A percentile compares a stretch with the other conserved stretches of the same genome.
phyloP scores from a whole-genome alignment of 2,113 vertebrate genomes.

The Eclectus roratus region DNA sequence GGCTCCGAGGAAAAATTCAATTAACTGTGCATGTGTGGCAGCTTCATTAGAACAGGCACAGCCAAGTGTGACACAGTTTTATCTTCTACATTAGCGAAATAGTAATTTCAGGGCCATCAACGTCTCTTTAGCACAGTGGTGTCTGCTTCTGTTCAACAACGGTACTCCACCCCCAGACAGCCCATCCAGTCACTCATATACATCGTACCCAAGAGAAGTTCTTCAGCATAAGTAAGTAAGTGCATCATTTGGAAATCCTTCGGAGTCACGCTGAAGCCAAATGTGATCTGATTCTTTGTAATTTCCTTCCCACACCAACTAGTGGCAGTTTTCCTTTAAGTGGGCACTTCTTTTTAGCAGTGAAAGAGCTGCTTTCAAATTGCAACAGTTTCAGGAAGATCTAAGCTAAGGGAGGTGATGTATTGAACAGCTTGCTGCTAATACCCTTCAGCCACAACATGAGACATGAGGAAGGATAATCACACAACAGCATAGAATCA shows the following conservation, averaged over 20 bases:
- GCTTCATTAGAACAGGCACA: not conserved
- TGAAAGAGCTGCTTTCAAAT: not conserved
- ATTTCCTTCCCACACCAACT: not conserved
- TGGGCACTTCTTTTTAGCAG: not conserved
- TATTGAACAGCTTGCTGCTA: slow-evolving; percentile 72
- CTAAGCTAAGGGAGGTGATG: slow-evolving; percentile 74
- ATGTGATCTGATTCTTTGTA: not conserved
- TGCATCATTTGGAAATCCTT: not conserved
- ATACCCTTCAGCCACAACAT: not conserved
- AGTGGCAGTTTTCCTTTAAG: not conserved
- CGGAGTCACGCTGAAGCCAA: not conserved
- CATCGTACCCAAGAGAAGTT: fast-evolving
- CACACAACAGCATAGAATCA: not conserved
- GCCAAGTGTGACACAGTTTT: not conserved
- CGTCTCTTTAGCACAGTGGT: not conserved
- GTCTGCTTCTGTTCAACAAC: not conserved
- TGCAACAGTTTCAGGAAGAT: fast-evolving
- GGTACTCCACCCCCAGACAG: not conserved
- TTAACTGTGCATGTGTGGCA: not conserved
- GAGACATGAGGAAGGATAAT: not conserved
- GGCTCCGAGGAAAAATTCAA: not conserved
- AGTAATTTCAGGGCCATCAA: not conserved
- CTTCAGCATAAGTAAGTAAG: fast-evolving
- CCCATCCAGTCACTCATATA: fast-evolving
- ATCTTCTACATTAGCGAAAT: not conserved